Percentiles rank a stretch among this genome's conserved stretches.
phyloP scores from a whole-genome alignment of 1,140 invertebrate species.

The Lucilia cuprina region DNA sequence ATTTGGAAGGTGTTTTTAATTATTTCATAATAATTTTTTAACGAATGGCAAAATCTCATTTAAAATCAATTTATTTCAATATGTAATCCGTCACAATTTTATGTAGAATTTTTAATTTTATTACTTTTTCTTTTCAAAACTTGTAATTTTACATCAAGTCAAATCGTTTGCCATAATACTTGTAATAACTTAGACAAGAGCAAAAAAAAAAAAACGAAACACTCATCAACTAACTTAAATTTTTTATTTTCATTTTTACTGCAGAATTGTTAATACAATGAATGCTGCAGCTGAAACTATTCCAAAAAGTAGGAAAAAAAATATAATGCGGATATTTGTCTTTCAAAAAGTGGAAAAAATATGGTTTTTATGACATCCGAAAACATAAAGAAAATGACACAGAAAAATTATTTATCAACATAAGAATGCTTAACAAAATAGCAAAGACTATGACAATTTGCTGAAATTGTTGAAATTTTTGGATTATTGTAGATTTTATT shows the following conservation, averaged over 20 bases:
- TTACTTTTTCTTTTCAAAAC: too few species aligned
- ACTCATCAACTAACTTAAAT: not conserved
- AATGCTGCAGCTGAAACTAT: not conserved
- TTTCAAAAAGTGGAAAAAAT: not conserved
- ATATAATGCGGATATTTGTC: constrained; percentile 12
- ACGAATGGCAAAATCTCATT: not conserved
- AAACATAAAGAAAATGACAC: not conserved
- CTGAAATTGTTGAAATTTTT: not conserved
- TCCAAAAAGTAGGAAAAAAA: not conserved
- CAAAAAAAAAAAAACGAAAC: not conserved
- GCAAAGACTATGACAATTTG: not conserved
- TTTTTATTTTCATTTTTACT: not conserved
- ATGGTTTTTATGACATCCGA: not conserved
- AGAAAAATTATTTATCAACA: not conserved
- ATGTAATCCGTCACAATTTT: not conserved
- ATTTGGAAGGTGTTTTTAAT: not conserved
- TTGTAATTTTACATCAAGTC: too few species aligned
- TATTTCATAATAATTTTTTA: not conserved
- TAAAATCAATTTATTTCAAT: not conserved
- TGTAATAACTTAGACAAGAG: too few species aligned
- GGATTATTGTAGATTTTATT: not conserved
- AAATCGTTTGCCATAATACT: too few species aligned
- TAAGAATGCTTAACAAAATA: not conserved
- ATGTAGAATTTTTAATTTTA: too few species aligned
- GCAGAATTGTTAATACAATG: not conserved